Evolutionary conservation across 2,797 vertebrate genomes (phyloP).

Genomic region (Gadopsis bispinosus): DNA sequence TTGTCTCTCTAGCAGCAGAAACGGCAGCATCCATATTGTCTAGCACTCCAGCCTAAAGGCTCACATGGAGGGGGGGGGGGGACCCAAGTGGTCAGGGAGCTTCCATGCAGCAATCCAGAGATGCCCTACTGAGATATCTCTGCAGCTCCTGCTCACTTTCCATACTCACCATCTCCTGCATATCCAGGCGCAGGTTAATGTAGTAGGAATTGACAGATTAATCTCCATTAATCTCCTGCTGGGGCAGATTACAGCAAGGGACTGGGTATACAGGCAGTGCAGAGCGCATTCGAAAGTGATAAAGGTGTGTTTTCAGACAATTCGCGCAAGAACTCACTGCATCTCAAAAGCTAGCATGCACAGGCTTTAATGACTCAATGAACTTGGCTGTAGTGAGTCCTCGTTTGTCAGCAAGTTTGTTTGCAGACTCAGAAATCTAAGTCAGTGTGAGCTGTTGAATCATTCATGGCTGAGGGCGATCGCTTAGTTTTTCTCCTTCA

Average conservation of each 20-base stretch:
- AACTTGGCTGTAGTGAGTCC: slow-evolving; percentile 19
- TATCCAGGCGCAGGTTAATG: slow-evolving; percentile 37
- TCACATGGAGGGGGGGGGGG: background rate
- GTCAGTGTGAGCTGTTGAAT: slow-evolving; percentile 66
- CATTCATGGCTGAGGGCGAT: slow-evolving; percentile 66
- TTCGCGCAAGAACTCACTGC: slow-evolving; percentile 8
- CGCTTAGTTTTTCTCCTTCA: slow-evolving; percentile 50
- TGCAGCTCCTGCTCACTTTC: slow-evolving; percentile 8
- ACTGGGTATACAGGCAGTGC: slow-evolving; percentile 15
- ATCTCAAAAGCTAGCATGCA: slow-evolving; percentile 1
- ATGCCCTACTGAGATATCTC: slow-evolving; percentile 15
- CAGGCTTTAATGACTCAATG: slow-evolving; percentile 24
- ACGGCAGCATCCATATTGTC: slow-evolving; percentile 16
- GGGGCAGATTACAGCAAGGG: slow-evolving; percentile 45
- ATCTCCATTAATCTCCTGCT: slow-evolving; percentile 33
- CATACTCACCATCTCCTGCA: slow-evolving; percentile 28
- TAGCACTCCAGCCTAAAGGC: slow-evolving; percentile 29
- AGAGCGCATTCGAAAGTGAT: slow-evolving; percentile 31
- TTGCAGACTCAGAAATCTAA: slow-evolving; percentile 58
- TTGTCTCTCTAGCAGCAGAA: slow-evolving; percentile 13
- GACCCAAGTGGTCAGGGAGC: slow-evolving; percentile 3
- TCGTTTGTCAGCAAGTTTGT: slow-evolving; percentile 43
- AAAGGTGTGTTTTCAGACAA: slow-evolving; percentile 37
- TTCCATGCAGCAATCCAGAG: slow-evolving; percentile 8
- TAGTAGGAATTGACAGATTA: slow-evolving; percentile 56